Evolutionary conservation across 2,797 vertebrate genomes (phyloP).

Genomic region (Toxotes lorentzi): DNA sequence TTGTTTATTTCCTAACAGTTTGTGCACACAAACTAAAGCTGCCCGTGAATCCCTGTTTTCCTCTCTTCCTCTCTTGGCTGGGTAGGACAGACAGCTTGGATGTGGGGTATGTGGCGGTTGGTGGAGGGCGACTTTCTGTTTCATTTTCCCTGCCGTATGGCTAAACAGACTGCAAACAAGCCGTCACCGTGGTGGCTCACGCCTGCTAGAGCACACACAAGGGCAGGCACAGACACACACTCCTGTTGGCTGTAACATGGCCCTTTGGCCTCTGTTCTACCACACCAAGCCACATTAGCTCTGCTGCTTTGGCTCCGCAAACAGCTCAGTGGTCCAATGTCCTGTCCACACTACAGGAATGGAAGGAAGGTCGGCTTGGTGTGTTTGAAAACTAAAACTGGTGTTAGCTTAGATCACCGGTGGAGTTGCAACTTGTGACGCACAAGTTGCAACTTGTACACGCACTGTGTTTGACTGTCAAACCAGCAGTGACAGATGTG

Average conservation of each 20-base stretch:
- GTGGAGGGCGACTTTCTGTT: slow-evolving; percentile 50
- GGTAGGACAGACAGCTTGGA: slow-evolving; percentile 56
- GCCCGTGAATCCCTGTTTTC: not conserved
- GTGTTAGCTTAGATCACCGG: slow-evolving; percentile 23
- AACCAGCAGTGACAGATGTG: slow-evolving; percentile 46
- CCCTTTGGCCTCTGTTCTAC: slow-evolving; percentile 51
- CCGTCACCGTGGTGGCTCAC: slow-evolving; percentile 20
- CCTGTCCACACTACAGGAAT: not conserved
- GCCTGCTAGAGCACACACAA: slow-evolving; percentile 35
- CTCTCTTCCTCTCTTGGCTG: slow-evolving; percentile 40
- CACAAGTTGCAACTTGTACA: not conserved
- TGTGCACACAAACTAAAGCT: slow-evolving; percentile 16
- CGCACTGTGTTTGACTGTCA: slow-evolving; percentile 29
- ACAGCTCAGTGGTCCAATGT: slow-evolving; percentile 14
- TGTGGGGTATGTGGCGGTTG: slow-evolving; percentile 35
- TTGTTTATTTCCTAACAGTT: slow-evolving; percentile 6
- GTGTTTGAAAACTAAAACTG: slow-evolving; percentile 16
- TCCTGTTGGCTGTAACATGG: slow-evolving; percentile 40
- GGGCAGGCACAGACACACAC: slow-evolving; percentile 25
- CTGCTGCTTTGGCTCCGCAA: slow-evolving; percentile 42
- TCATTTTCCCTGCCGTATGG: slow-evolving; percentile 53
- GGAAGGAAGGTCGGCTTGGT: not conserved
- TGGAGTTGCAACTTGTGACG: not conserved
- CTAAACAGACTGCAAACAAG: slow-evolving; percentile 63
- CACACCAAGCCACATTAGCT: slow-evolving; percentile 51